phyloP scores from a whole-genome alignment of 1,140 invertebrate species.

The Propsilocerus akamusi region DNA sequence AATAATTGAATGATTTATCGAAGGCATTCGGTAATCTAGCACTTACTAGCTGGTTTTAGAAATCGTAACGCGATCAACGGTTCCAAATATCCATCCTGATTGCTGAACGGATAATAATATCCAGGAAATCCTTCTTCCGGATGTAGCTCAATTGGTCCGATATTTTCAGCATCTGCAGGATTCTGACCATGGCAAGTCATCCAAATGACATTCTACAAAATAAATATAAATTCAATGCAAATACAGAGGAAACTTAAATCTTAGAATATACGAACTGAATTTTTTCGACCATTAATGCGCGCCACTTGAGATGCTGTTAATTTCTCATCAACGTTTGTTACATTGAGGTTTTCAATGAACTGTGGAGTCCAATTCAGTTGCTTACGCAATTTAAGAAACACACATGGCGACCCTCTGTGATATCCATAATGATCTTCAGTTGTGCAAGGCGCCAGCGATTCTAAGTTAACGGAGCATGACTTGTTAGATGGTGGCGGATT shows the following conservation, averaged over 20 bases:
- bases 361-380: constrained; percentile 60
- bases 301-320: neutral
- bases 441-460: constrained; percentile 40
- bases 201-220: constrained; percentile 33
- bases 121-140: constrained; percentile 48
- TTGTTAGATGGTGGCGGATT: constrained; percentile 37
- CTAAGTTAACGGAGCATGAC: constrained; percentile 52
- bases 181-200: constrained; percentile 69
- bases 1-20: too few species aligned
- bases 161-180: constrained; percentile 66
- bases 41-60: constrained; percentile 51
- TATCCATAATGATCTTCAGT: constrained; percentile 52
- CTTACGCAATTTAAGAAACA: constrained; percentile 66
- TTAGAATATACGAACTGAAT: too few species aligned
- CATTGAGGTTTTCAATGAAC: constrained; percentile 43
- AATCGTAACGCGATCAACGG: constrained; percentile 74
- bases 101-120: constrained; percentile 52
- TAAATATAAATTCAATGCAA: neutral
- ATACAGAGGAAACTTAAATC: too few species aligned
- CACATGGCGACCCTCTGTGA: constrained; percentile 56
- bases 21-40: too few species aligned
- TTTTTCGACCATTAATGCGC: neutral
- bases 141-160: constrained; percentile 55
- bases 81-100: constrained; percentile 59
- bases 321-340: constrained; percentile 35